Percentiles rank a stretch among this genome's conserved stretches.
Conservation (phyloP, 2,797 vertebrate genomes). For the Margarornis squamiger region DNA sequence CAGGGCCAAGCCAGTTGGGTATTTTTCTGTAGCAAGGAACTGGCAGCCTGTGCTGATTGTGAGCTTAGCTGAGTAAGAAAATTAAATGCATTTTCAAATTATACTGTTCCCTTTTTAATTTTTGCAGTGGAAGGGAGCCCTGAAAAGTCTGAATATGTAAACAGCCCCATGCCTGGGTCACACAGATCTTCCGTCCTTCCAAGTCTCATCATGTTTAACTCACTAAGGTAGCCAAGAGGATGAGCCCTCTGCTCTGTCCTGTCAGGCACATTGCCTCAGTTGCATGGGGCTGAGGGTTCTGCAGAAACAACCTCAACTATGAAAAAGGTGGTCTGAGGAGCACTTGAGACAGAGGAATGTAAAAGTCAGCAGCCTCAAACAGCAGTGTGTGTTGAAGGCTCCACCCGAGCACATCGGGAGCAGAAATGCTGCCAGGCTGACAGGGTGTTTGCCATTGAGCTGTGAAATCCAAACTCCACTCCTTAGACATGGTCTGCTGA, state of each 20-base stretch:
- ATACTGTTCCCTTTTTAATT: not conserved
- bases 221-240: not conserved
- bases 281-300: not conserved
- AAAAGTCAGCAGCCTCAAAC: not conserved
- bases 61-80: not conserved
- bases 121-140: not conserved
- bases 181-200: not conserved
- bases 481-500: not conserved
- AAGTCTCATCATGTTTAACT: not conserved
- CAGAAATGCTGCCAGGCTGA: not conserved
- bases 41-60: not conserved
- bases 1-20: not conserved
- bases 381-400: not conserved
- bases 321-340: not conserved
- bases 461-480: not conserved
- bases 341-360: not conserved
- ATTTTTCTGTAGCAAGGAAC: not conserved
- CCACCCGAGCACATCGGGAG: not conserved
- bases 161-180: not conserved
- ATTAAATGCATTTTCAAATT: not conserved
- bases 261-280: not conserved
- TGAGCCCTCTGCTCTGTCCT: not conserved
- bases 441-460: not conserved
- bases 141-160: not conserved
- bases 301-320: not conserved